Conservation (phyloP, 2,888 invertebrate species). For the Cancer borealis region DNA sequence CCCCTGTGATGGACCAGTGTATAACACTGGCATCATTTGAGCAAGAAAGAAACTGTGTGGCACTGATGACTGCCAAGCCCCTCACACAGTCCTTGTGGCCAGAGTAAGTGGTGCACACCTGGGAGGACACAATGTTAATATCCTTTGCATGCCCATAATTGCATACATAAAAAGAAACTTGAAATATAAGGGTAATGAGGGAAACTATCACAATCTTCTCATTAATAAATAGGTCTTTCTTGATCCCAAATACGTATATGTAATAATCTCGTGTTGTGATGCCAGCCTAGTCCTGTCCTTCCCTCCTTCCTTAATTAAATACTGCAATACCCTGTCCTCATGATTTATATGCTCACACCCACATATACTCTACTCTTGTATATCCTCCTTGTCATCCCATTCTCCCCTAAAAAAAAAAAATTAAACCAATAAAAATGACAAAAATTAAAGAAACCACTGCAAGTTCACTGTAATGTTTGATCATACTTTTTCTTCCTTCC, state of each 20-base stretch:
- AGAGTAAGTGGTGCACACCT: conserved; percentile 78
- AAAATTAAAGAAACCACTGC: not conserved
- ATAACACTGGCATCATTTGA: conserved; percentile 94
- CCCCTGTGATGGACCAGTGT: conserved; percentile 89
- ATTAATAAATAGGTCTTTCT: too few relatives aligned
- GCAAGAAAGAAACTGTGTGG: conserved; percentile 91
- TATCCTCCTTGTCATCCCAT: too few relatives aligned
- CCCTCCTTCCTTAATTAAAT: not conserved
- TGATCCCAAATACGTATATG: too few relatives aligned
- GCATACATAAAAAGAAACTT: not conserved
- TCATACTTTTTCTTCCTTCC: conserved; percentile 86
- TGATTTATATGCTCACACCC: not conserved
- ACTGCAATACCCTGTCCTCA: not conserved
- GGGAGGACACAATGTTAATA: not conserved
- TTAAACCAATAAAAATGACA: not conserved
- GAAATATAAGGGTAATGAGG: too few relatives aligned
- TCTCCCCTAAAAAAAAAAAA: not conserved
- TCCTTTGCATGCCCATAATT: not conserved
- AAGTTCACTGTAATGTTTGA: not conserved
- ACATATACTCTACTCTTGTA: not conserved
- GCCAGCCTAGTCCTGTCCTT: not conserved
- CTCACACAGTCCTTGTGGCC: conserved; percentile 97
- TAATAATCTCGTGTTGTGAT: too few relatives aligned
- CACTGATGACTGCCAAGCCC: conserved; percentile 85
- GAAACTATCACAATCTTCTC: too few relatives aligned